phyloP scores from a whole-genome alignment of 2,888 invertebrate species.

The Hoplodrina ambigua region DNA sequence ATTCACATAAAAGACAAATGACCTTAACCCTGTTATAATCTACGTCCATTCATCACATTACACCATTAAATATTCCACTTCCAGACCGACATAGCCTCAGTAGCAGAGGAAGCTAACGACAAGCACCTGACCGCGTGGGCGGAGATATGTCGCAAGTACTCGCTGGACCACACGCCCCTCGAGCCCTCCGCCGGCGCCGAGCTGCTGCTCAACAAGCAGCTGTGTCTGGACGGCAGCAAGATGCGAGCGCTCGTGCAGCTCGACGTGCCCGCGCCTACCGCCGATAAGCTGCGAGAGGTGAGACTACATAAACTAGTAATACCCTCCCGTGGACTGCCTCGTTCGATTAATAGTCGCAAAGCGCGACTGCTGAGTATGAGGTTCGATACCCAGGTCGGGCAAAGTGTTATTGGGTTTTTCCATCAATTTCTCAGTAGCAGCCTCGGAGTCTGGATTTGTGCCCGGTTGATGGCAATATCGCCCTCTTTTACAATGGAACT shows the following conservation, averaged over 20 bases:
- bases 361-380: too few species aligned
- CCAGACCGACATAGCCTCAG: slow-evolving; percentile 94
- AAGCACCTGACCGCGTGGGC: slow-evolving; percentile 98
- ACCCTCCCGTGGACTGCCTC: too few species aligned
- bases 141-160: slow-evolving; percentile 94
- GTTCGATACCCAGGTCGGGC: too few species aligned
- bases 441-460: too few species aligned
- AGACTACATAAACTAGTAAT: neutral
- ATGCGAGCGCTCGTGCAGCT: slow-evolving; percentile 91
- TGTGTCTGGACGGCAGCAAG: slow-evolving; percentile 93
- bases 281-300: slow-evolving; percentile 86
- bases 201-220: slow-evolving; percentile 94
- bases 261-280: slow-evolving; percentile 91
- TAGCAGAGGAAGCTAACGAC: slow-evolving; percentile 97
- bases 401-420: too few species aligned
- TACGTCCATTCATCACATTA: neutral
- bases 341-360: too few species aligned
- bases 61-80: neutral
- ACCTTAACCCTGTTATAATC: too few species aligned
- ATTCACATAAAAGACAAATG: too few species aligned
- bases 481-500: too few species aligned
- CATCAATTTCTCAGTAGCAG: too few species aligned
- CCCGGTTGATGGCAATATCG: too few species aligned
- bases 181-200: slow-evolving; percentile 97
- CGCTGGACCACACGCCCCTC: slow-evolving; percentile 95